Evolutionary conservation across 1,140 invertebrate genomes (phyloP).

Genomic region (Drosophila mauritiana): DNA sequence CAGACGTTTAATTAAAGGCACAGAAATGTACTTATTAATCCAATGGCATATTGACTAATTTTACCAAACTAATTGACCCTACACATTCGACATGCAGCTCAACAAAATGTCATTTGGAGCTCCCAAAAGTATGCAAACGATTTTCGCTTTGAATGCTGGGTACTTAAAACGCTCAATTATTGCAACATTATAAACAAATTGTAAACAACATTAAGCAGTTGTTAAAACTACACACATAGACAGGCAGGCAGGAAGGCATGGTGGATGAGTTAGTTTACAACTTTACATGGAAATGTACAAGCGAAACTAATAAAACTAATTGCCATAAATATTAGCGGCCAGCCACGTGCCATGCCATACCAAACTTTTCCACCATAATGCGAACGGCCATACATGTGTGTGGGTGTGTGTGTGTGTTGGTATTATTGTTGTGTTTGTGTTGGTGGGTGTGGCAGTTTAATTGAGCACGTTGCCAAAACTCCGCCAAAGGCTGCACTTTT

Average conservation of each 20-base stretch:
- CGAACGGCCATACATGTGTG: constrained; percentile 6
- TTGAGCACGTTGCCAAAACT: constrained; percentile 70
- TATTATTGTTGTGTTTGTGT: constrained; percentile 4
- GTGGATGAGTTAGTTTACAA: constrained; percentile 46
- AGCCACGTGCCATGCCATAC: constrained; percentile 64
- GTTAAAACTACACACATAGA: constrained; percentile 45
- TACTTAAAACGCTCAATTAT: constrained; percentile 43
- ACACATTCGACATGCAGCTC: background rate
- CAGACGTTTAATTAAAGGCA: no score
- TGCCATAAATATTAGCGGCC: constrained; percentile 80
- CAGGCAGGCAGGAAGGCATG: constrained; percentile 3
- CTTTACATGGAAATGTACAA: constrained; percentile 74
- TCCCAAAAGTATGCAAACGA: constrained; percentile 18
- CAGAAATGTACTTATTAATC: background rate
- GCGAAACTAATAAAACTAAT: constrained; percentile 81
- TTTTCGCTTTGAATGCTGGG: background rate
- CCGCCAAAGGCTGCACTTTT: constrained; percentile 47
- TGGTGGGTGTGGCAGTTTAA: constrained; percentile 53
- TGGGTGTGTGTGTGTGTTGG: constrained; percentile 5
- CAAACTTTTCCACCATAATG: constrained; percentile 55
- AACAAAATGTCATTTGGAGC: background rate
- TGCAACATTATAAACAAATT: constrained; percentile 52
- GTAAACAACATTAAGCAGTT: constrained; percentile 71
- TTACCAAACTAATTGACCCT: background rate
- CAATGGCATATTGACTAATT: background rate